Conservation (phyloP, 2,888 invertebrate genomes). For the Euproctis similis region DNA sequence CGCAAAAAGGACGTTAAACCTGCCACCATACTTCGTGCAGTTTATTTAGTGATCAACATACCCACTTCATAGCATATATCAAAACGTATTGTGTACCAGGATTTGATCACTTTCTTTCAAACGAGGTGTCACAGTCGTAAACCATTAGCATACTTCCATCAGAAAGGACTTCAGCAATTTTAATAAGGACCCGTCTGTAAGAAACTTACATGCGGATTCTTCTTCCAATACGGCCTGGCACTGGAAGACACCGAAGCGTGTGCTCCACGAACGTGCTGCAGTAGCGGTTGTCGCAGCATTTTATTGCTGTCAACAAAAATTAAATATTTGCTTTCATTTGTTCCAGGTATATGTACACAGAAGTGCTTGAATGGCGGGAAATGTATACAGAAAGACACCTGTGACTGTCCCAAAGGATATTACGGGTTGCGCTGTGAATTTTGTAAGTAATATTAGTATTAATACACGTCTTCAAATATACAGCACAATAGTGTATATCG, state of each 20-base stretch:
- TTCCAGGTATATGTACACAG: constrained; percentile 90
- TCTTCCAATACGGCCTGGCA: constrained; percentile 50
- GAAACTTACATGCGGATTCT: constrained; percentile 58
- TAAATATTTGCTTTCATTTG: constrained; percentile 11
- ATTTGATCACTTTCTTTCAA: no score
- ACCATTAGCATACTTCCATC: background rate
- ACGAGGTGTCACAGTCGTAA: no score
- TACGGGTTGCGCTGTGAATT: constrained; percentile 93
- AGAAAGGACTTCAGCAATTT: no score
- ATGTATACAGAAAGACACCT: constrained; percentile 95
- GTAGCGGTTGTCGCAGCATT: constrained; percentile 38
- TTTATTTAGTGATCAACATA: no score
- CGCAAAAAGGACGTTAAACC: no score
- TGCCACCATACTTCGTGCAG: no score
- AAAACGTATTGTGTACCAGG: no score
- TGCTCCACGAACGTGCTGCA: constrained; percentile 41
- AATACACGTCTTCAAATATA: no score
- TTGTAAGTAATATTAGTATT: constrained; percentile 84
- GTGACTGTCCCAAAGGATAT: constrained; percentile 93
- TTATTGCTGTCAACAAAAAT: constrained; percentile 11
- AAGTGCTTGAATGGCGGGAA: constrained; percentile 96
- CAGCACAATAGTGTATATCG: no score
- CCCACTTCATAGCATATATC: no score
- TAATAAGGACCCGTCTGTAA: no score
- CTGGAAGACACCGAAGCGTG: constrained; percentile 30